Base-by-base conservation (phyloP, 2,113 vertebrate genomes). In the Trachemys scripta region DNA sequence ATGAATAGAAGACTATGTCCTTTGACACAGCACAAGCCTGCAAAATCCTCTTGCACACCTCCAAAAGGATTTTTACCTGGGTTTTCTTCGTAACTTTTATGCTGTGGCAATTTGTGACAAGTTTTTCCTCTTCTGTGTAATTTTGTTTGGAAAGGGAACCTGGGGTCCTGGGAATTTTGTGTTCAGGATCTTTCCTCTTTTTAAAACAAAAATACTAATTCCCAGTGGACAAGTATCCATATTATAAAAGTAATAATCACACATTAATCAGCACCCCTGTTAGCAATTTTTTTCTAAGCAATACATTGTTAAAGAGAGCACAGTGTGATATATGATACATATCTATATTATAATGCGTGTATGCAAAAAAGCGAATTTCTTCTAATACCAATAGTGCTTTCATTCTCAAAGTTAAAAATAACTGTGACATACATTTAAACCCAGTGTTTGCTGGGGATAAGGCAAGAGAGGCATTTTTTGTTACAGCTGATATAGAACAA, bases 301-400 rank as follows among this genome's bases (percentile, higher is more conserved):
- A 95, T 95, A 80, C n/a, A n/a, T 29, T 92, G 81, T 72, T 90
- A 94, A 96, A 95, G 69, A 95, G 88, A 76, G 19, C 84, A 92
- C 85, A 69, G 94, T 78, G 78, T 29, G 69, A 59, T 84, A 84
- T 17, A 82, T 88, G 79, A 65, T 82, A 79, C 57, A 29, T 29
- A 29, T 29, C 57, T 69, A 17, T 20, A 69, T n/a, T 84, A 87
- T 93, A 93, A 84, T 65, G 87, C 69, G 38, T 62, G 90, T 81
- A 10, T 16, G 19, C 45, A 62, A 96, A 76, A 93, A 96, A 89
- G 84, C 45, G 89, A 80, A 89, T 82, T 50, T 76, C 38, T 45
- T 42, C 42, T 45, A 76, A 76, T 76, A 42, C 38, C 72, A 25
- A 24, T 76, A 25, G 78, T 92, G 85, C 65, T 88, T 90, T 92